Conservation (phyloP, 2,888 invertebrate genomes). For the Rhagonycha lutea region DNA sequence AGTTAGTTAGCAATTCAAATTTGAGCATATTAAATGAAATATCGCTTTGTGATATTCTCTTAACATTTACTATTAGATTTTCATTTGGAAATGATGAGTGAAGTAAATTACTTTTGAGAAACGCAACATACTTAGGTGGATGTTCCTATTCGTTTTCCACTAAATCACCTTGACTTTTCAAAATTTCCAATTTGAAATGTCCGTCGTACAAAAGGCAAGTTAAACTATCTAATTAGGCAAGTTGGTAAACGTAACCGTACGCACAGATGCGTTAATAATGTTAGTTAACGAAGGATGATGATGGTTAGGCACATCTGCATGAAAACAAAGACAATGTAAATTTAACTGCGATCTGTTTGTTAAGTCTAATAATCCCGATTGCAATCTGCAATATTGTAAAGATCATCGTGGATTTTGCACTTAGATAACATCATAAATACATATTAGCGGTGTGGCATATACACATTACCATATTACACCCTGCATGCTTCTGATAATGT, state of each 20-base stretch:
- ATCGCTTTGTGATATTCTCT: neutral
- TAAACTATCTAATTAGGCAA: slow-evolving; percentile 1
- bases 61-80: neutral
- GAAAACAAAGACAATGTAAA: slow-evolving; percentile 45
- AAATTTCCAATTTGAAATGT: neutral
- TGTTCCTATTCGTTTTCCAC: neutral
- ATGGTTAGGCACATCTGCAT: slow-evolving; percentile 40
- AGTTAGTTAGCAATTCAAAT: neutral
- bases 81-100: neutral
- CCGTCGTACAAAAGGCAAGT: neutral
- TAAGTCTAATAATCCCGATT: slow-evolving; percentile 47
- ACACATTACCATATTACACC: slow-evolving; percentile 43
- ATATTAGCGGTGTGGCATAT: slow-evolving; percentile 39
- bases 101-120: neutral
- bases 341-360: slow-evolving; percentile 44
- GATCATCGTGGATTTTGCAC: slow-evolving; percentile 26
- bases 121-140: neutral
- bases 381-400: slow-evolving; percentile 39
- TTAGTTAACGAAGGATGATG: slow-evolving; percentile 18
- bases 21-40: neutral
- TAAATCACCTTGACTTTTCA: neutral
- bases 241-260: slow-evolving; percentile 12
- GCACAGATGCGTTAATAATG: slow-evolving; percentile 26
- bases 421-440: slow-evolving; percentile 46
- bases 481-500: slow-evolving; percentile 36